Percentiles rank a stretch among this genome's conserved stretches.
These are phyloP conservation scores for Apteryx mantelli DNA, from an alignment of 2,113 vertebrate species.

Conservation along the genomic window DNA sequence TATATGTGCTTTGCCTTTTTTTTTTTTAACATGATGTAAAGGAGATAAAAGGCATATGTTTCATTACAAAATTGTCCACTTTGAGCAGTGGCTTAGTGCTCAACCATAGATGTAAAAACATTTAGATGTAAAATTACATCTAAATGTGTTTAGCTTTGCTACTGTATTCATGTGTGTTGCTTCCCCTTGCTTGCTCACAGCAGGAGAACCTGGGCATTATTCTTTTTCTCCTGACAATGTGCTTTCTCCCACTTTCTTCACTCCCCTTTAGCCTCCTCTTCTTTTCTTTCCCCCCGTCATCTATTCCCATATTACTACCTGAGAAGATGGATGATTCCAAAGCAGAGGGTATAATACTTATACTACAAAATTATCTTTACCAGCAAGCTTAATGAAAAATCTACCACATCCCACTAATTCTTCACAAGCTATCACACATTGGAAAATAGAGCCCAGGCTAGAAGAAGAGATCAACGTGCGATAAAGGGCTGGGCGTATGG, in stretches of 20 bases:
- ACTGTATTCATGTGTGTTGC: slow-evolving; percentile 8
- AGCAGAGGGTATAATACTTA: neutral
- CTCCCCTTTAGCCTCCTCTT: neutral
- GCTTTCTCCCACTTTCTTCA: neutral
- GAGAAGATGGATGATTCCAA: neutral
- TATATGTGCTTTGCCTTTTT: neutral
- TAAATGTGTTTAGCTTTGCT: slow-evolving; percentile 43
- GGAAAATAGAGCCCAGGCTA: neutral
- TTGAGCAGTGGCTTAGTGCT: neutral
- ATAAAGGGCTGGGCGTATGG: neutral
- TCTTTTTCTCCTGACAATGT: neutral
- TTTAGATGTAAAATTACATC: slow-evolving; percentile 17
- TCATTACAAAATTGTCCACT: neutral
- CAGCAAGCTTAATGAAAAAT: neutral
- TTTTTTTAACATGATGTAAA: neutral
- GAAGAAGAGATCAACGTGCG: neutral
- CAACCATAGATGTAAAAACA: neutral
- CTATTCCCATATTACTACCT: neutral
- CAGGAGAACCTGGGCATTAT: neutral
- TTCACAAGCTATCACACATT: neutral
- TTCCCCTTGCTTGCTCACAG: slow-evolving; percentile 26
- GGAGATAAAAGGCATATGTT: slow-evolving; percentile 27
- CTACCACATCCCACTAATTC: neutral
- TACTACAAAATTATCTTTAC: neutral
- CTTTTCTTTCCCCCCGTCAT: neutral